Evolutionary conservation across 2,888 invertebrate species (phyloP), one percentile per base, ranked within the genome.

Genomic region (Perizoma flavofasciatum): DNA sequence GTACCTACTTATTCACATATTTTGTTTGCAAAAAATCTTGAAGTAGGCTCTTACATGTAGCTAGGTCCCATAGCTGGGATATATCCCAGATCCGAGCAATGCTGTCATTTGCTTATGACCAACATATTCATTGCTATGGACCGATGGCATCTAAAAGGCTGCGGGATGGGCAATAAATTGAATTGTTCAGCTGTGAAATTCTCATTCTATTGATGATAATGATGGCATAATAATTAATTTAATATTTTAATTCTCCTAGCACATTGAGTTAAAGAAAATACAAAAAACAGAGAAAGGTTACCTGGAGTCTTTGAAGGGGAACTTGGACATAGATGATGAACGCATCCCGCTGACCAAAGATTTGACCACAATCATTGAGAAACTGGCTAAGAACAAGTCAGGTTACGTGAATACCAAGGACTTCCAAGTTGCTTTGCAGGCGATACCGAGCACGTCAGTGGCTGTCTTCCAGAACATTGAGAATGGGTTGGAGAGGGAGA

Each of bases 381-480:
- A 91, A 59, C 79, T 94, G 49, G 71, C 83, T 9, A 82, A 82
- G 65, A 83, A 75, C 11, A 89, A 51, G 48, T 58, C 58, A 46
- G 22, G 44, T 46, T 51, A 49, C 45, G 40, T 44, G 9, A 41
- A 37, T 9, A 34, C 54, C 39, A 58, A 45, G 33, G 58, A 59
- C 34, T 33, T 55, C 9, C 79, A 84, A 64, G 71, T 92, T 33
- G 75, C 83, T 35, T 78, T 94, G 44, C 93, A 95, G 72, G 83
- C 87, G 58, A 94, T 95, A 63, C 93, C 94, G 6, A 93, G 92
- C 41, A 94, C 93, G 69, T 84, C 90, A 48, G 92, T 91, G 41
- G 95, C 95, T 34, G 94, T 95, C 0, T 96, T 94, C 79, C 96
- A 96, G 84, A 95, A 94, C 59, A 74, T 94, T 59, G 74, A 83